Conservation (phyloP, 35 echinoderm and acorn worm species). For the Anneissia japonica region DNA sequence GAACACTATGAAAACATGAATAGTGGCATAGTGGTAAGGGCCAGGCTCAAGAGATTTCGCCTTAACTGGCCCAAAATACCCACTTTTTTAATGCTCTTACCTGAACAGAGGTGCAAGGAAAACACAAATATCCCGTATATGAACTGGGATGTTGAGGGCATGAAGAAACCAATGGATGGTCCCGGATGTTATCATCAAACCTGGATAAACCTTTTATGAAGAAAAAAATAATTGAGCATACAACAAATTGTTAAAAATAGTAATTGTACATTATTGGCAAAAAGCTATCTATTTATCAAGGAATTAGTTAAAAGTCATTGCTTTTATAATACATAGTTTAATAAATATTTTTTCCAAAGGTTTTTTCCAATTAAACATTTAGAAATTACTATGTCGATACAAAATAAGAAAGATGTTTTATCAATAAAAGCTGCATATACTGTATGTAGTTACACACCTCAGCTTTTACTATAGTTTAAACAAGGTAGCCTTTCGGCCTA, state of each 20-base stretch:
- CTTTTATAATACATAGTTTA: not conserved
- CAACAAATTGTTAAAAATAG: not conserved
- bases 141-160: conserved; percentile 69
- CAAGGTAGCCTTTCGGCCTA: no score
- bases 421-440: no score
- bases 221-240: not conserved
- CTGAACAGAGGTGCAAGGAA: conserved; percentile 93
- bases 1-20: no score
- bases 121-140: conserved; percentile 95
- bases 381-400: no score
- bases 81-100: no score
- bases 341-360: not conserved
- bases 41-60: no score
- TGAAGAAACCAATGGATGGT: conserved; percentile 69
- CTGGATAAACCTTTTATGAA: conserved; percentile 81
- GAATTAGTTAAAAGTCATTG: not conserved
- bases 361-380: no score
- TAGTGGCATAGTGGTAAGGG: no score
- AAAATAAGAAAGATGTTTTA: no score
- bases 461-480: no score
- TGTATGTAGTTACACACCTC: no score
- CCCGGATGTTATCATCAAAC: conserved; percentile 93
- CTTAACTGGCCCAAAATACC: no score
- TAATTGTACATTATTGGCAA: not conserved
- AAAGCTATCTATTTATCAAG: not conserved